Percentiles rank a stretch among this genome's conserved stretches.
Evolutionary conservation across 2,113 vertebrate genomes (phyloP).

Genomic region (Rhineura floridana): DNA sequence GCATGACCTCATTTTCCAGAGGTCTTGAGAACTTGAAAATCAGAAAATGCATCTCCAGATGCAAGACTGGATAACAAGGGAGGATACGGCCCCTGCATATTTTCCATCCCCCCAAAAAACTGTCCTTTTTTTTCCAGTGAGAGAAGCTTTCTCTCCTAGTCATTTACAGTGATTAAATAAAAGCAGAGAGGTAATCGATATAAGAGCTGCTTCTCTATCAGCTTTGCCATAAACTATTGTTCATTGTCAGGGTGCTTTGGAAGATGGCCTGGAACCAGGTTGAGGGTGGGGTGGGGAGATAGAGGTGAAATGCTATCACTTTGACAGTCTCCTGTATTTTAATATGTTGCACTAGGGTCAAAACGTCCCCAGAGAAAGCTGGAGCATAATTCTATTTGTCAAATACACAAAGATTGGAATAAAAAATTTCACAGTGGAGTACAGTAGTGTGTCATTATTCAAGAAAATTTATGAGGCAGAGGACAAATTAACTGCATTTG

Average conservation of each 20-base stretch:
- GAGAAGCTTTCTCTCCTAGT: background rate
- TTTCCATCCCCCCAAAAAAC: background rate
- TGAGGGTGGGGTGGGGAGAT: background rate
- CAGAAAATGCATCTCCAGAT: background rate
- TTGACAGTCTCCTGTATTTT: conserved; percentile 68
- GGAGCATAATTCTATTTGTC: conserved; percentile 28
- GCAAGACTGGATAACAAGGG: background rate
- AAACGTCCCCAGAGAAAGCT: conserved; percentile 59
- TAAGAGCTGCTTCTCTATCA: conserved; percentile 45
- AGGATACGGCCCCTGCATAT: background rate
- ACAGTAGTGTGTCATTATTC: conserved; percentile 49
- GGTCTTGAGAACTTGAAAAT: background rate
- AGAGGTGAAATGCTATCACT: conserved; percentile 37
- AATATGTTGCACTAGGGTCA: conserved; percentile 60
- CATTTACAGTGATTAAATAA: background rate
- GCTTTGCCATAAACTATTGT: conserved; percentile 52
- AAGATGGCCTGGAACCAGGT: conserved; percentile 9
- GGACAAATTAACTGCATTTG: conserved; percentile 58
- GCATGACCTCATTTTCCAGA: background rate
- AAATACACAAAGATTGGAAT: conserved; percentile 48
- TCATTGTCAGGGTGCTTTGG: conserved; percentile 27
- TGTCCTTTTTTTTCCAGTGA: rapidly evolving
- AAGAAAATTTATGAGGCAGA: conserved; percentile 54
- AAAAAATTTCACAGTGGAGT: conserved; percentile 57
- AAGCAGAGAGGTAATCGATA: conserved; percentile 17